These are phyloP conservation scores for Ia io DNA, from an alignment of 2,113 vertebrate species.

Conservation along the genomic window DNA sequence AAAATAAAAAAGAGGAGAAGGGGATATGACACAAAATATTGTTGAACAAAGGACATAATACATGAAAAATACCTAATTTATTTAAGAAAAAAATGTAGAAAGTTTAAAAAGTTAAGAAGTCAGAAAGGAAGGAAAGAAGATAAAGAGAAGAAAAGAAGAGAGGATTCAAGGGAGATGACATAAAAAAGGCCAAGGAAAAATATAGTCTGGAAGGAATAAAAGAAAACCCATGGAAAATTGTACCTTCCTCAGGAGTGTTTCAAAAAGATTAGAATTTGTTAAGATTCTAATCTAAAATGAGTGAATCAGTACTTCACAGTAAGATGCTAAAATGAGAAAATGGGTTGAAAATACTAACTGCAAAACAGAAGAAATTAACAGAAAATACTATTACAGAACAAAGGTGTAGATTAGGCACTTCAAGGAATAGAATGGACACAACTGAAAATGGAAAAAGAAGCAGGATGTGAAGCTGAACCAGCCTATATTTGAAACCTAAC, in stretches of 20 bases:
- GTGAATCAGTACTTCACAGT: not conserved
- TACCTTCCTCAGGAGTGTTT: not conserved
- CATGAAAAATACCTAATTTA: not conserved
- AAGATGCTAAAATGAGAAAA: not conserved
- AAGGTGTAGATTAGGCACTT: not conserved
- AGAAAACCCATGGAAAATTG: not conserved
- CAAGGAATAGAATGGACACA: not conserved
- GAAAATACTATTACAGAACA: not conserved
- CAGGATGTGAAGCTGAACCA: not conserved
- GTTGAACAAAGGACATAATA: not conserved
- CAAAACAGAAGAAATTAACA: not conserved
- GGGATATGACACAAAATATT: not conserved
- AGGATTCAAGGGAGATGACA: not conserved
- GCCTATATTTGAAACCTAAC: not conserved
- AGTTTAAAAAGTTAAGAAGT: not conserved
- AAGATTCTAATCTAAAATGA: not conserved
- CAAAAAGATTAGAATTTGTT: not conserved
- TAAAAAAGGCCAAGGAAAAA: not conserved
- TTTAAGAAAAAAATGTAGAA: not conserved
- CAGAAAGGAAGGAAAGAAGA: not conserved
- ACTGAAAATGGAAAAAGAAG: not conserved
- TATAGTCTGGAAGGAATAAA: not conserved
- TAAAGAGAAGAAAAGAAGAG: not conserved
- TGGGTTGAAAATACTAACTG: not conserved
- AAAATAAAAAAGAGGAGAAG: not conserved